A percentile compares a stretch with the other conserved stretches of the same genome.
Evolutionary conservation across 2,797 vertebrate genomes (phyloP).

Genomic region (Hypotaenidia philippensis): DNA sequence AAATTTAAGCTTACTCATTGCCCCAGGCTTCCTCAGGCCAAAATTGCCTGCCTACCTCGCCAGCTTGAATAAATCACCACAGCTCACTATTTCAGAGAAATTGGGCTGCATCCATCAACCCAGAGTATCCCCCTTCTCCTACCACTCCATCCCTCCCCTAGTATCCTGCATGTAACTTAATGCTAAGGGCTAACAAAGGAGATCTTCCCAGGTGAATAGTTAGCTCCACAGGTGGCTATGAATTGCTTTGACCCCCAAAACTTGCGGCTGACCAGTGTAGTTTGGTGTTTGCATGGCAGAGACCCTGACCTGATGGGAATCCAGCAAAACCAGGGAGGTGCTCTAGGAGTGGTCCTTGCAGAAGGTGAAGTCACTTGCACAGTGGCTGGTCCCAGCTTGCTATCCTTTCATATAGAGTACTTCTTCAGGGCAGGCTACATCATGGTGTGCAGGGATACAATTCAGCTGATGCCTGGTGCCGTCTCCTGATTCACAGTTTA

Average conservation of each 20-base stretch:
- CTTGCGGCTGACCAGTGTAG: too few species aligned
- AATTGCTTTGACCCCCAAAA: background rate
- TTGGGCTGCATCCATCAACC: background rate
- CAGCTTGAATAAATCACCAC: background rate
- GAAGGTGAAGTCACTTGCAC: background rate
- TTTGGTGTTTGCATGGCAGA: background rate
- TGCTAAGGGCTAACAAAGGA: background rate
- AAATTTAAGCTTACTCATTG: constrained; percentile 31
- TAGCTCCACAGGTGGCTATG: background rate
- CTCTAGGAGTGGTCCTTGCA: background rate
- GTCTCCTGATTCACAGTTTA: background rate
- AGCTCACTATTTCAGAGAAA: background rate
- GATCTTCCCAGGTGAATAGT: background rate
- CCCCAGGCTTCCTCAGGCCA: background rate
- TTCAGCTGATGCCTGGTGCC: background rate
- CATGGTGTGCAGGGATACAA: background rate
- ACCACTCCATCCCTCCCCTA: background rate
- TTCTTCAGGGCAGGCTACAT: background rate
- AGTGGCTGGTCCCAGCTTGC: background rate
- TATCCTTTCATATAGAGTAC: background rate
- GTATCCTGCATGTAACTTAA: background rate
- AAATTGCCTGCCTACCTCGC: background rate
- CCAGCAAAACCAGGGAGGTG: background rate
- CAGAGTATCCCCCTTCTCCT: background rate
- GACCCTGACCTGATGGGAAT: background rate